Percentiles rank a stretch among this genome's conserved stretches.
phyloP scores from a whole-genome alignment of 2,888 invertebrate species.

The Xiphydria camelus region DNA sequence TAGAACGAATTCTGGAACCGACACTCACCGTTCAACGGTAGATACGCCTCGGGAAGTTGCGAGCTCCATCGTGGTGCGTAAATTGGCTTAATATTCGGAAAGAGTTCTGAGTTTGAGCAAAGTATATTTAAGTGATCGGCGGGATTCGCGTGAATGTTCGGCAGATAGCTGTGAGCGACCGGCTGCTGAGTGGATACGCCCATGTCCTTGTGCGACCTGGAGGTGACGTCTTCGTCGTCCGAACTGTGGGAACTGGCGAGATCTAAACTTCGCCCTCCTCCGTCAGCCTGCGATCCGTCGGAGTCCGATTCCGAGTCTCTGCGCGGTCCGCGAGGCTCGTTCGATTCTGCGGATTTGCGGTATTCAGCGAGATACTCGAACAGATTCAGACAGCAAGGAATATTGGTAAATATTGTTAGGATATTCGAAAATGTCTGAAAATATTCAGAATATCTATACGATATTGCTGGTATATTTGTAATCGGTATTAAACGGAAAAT shows the following conservation, averaged over 20 bases:
- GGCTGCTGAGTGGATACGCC: constrained; percentile 52
- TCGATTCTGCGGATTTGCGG: constrained; percentile 32
- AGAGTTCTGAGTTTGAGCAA: constrained; percentile 67
- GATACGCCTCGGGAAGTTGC: constrained; percentile 68
- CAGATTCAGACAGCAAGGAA: too few species aligned
- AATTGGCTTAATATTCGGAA: constrained; percentile 69
- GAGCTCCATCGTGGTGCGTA: constrained; percentile 72
- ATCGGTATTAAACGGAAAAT: too few species aligned
- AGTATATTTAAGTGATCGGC: constrained; percentile 52
- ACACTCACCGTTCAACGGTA: constrained; percentile 59
- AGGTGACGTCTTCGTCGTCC: constrained; percentile 73
- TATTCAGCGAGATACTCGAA: too few species aligned
- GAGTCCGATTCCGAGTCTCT: constrained; percentile 81
- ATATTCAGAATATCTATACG: too few species aligned
- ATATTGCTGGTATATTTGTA: too few species aligned
- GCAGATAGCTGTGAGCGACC: constrained; percentile 60
- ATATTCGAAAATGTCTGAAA: too few species aligned
- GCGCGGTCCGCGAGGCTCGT: constrained; percentile 55
- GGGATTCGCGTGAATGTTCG: constrained; percentile 60
- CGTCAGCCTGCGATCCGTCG: constrained; percentile 64
- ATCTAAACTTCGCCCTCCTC: constrained; percentile 78
- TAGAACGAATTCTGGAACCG: too few species aligned
- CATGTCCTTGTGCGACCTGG: constrained; percentile 50
- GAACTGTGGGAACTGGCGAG: constrained; percentile 95
- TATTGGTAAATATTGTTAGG: too few species aligned